Percentiles rank a stretch among this genome's conserved stretches.
These are phyloP conservation scores for Chloroclysta siterata DNA, from an alignment of 2,888 invertebrate species.

Conservation along the genomic window DNA sequence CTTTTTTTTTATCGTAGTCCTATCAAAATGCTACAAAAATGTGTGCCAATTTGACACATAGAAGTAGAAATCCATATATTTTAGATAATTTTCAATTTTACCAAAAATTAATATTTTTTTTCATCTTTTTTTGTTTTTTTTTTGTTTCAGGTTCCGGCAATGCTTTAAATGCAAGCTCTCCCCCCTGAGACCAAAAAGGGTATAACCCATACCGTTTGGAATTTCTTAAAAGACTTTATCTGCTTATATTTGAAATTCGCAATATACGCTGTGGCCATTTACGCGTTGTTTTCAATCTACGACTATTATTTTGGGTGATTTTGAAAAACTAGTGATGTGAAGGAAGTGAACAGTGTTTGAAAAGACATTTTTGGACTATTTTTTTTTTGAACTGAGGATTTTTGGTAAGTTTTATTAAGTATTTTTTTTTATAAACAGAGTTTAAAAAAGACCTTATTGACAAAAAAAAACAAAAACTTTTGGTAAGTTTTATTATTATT, in stretches of 20 bases:
- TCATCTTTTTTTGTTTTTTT: slow-evolving; percentile 16
- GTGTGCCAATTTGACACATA: too few relatives aligned
- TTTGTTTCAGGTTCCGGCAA: slow-evolving; percentile 51
- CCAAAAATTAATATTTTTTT: too few relatives aligned
- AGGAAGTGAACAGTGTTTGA: slow-evolving; percentile 31
- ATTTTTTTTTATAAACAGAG: too few relatives aligned
- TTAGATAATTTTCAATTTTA: too few relatives aligned
- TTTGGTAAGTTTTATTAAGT: slow-evolving; percentile 29
- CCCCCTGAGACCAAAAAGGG: slow-evolving; percentile 46
- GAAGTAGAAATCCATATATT: too few relatives aligned
- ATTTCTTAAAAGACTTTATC: slow-evolving; percentile 67
- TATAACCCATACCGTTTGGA: slow-evolving; percentile 49
- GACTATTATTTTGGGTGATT: slow-evolving; percentile 72
- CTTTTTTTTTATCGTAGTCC: too few relatives aligned
- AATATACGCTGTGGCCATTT: slow-evolving; percentile 70
- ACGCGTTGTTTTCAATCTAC: slow-evolving; percentile 72
- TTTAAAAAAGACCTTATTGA: too few relatives aligned
- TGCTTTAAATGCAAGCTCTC: slow-evolving; percentile 58
- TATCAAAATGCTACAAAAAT: too few relatives aligned
- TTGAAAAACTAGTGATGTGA: slow-evolving; percentile 63
- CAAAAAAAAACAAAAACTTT: too few relatives aligned
- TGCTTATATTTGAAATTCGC: slow-evolving; percentile 73
- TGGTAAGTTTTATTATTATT: slow-evolving; percentile 25
- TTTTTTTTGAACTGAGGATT: slow-evolving; percentile 9
- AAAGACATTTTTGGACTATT: slow-evolving; percentile 17